Evolutionary conservation across 1,140 invertebrate genomes (phyloP), one percentile per base, ranked within the genome.

Genomic region (silkworm (Bombyx mori)): DNA sequence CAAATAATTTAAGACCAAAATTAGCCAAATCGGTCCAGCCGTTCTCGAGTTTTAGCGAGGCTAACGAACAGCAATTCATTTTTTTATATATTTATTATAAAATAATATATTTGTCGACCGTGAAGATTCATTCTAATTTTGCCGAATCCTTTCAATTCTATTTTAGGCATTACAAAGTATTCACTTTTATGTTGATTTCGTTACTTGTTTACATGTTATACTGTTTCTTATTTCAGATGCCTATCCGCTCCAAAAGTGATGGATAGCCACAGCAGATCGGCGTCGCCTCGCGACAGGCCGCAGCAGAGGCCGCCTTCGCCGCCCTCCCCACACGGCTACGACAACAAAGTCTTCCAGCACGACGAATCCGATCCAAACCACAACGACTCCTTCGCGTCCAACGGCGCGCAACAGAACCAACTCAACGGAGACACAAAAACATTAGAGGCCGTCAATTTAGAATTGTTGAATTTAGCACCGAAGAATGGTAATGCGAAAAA

Each of bases 381-480:
- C 65, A 84, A 84, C 61, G 83, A 82, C 56, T 82, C 78, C 53
- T 86, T 83, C 71, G 68, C 71, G 12, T 82, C 81, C 26, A 79
- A 74, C 53, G 68, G 66, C 52, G 62, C 69, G 49, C 69, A 79
- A 9, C 75, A 76, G 47, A 79, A 82, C 57, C 75, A 84, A 62
- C 71, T 71, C 0, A 82, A 82, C 52, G 81, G 80, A 4, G 80
- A 86, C 44, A 73, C 78, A 0, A 86, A 86, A 68, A 77, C 82
- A 1, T 66, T 87, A 50, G 94, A 95, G 88, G 93, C 93, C 35
- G 93, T 95, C 42, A 95, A 95, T 77, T 81, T 94, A 61, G 94
- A 95, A 82, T 87, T 95, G 61, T 92, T 95, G 49, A 94, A 94
- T 66, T 90, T 94, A 88, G 93, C 92, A 68, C 92, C 93, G 44